Conservation (phyloP, 2,888 invertebrate species). For the Tridacna gigas region DNA sequence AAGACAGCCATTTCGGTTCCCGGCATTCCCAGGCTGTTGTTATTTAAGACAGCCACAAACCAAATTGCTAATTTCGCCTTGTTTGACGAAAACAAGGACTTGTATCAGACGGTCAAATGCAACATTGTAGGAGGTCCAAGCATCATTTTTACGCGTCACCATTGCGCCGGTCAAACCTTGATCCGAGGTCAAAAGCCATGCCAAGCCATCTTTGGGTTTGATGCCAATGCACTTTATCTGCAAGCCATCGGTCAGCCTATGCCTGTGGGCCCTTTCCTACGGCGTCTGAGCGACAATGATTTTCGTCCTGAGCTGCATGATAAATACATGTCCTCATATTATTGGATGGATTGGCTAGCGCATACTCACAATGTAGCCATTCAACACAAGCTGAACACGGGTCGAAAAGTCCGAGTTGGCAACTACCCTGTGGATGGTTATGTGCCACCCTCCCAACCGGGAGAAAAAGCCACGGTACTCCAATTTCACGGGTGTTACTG, state of each 20-base stretch:
- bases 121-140: no score
- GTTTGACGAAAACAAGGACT: constrained; percentile 47
- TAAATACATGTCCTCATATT: constrained; percentile 44
- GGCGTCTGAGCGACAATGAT: constrained; percentile 32
- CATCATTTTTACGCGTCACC: no score
- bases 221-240: constrained; percentile 56
- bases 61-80: constrained; percentile 59
- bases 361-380: constrained; percentile 35
- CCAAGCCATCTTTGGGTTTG: no score
- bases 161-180: no score
- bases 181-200: no score
- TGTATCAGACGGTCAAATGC: constrained; percentile 51
- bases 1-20: no score
- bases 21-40: no score
- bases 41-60: no score
- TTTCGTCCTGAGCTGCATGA: constrained; percentile 55
- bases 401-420: constrained; percentile 35
- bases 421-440: constrained; percentile 53
- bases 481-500: no score
- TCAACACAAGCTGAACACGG: constrained; percentile 37
- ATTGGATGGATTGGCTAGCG: no score
- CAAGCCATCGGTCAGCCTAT: no score
- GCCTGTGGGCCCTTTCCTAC: no score
- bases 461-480: constrained; percentile 30
- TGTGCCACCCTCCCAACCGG: constrained; percentile 4